Conservation (phyloP, 2,113 vertebrate genomes). For the Trinectes maculatus region DNA sequence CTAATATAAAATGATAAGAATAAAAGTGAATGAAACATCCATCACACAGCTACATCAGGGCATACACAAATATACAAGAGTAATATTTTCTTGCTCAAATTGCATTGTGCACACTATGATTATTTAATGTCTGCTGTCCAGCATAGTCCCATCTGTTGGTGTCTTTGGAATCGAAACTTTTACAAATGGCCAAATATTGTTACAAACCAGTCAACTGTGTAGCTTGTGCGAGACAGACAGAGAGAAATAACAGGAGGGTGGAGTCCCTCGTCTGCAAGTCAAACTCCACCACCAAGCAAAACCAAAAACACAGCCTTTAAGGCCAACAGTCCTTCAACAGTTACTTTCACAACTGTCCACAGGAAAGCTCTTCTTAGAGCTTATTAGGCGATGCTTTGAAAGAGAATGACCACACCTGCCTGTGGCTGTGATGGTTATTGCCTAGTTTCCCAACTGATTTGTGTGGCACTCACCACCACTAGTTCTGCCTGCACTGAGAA, state of each 20-base stretch:
- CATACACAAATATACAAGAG: not conserved
- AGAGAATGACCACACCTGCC: conserved; percentile 32
- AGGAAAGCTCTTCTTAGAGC: conserved; percentile 31
- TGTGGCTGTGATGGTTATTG: conserved; percentile 50
- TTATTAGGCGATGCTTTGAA: conserved; percentile 39
- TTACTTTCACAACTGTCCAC: conserved; percentile 24
- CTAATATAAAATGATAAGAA: not conserved
- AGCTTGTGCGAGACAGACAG: not conserved
- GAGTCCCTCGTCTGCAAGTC: not conserved
- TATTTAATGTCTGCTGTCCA: not conserved
- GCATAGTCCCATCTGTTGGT: not conserved
- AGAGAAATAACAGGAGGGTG: not conserved
- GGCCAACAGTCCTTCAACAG: conserved; percentile 8
- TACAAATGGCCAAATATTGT: not conserved
- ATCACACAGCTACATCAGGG: not conserved
- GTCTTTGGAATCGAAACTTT: not conserved
- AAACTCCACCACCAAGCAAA: not conserved
- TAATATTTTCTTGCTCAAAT: not conserved
- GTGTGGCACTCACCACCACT: conserved; percentile 33
- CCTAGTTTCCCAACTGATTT: conserved; percentile 62
- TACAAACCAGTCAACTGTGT: not conserved
- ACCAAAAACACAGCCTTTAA: conserved; percentile 18
- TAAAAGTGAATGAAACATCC: not conserved
- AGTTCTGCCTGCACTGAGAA: conserved; percentile 31
- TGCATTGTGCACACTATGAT: not conserved